phyloP scores from a whole-genome alignment of 1,140 invertebrate genomes.

The Temnothorax longispinosus region DNA sequence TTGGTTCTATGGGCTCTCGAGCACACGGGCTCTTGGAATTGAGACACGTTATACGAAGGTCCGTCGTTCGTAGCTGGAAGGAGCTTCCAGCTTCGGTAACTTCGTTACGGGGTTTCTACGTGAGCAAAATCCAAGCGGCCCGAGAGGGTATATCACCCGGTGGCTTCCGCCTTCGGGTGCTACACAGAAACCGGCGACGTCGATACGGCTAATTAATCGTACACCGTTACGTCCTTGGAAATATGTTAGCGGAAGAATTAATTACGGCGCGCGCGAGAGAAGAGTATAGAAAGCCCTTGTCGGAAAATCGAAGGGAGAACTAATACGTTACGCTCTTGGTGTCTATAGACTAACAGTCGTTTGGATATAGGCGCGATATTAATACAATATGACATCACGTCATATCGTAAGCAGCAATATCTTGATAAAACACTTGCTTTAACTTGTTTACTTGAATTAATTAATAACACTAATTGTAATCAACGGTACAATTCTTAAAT shows the following conservation, averaged over 20 bases:
- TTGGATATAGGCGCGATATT: not conserved
- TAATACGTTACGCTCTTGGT: not conserved
- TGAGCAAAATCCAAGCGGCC: constrained; percentile 80
- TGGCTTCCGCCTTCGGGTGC: constrained; percentile 29
- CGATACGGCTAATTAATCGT: constrained; percentile 54
- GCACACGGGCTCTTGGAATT: constrained; percentile 76
- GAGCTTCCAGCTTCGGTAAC: constrained; percentile 77
- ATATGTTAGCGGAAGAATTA: constrained; percentile 16
- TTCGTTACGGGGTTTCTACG: constrained; percentile 80
- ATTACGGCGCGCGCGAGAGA: not conserved
- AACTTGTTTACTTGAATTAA: constrained; percentile 19
- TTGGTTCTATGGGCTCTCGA: constrained; percentile 83
- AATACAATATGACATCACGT: not conserved
- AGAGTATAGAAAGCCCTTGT: not conserved
- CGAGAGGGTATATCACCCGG: constrained; percentile 46
- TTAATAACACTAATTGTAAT: constrained; percentile 2
- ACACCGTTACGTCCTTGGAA: constrained; percentile 7
- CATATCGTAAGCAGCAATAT: too few relatives aligned
- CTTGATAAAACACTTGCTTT: not conserved
- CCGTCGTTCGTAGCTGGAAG: constrained; percentile 67
- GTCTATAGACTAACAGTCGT: not conserved
- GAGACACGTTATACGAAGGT: constrained; percentile 76
- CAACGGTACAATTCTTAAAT: not conserved
- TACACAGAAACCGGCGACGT: not conserved
- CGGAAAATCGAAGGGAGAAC: not conserved